These are phyloP conservation scores for Drosophila suboccidentalis DNA, from an alignment of 2,888 invertebrate genomes.

Conservation along the genomic window DNA sequence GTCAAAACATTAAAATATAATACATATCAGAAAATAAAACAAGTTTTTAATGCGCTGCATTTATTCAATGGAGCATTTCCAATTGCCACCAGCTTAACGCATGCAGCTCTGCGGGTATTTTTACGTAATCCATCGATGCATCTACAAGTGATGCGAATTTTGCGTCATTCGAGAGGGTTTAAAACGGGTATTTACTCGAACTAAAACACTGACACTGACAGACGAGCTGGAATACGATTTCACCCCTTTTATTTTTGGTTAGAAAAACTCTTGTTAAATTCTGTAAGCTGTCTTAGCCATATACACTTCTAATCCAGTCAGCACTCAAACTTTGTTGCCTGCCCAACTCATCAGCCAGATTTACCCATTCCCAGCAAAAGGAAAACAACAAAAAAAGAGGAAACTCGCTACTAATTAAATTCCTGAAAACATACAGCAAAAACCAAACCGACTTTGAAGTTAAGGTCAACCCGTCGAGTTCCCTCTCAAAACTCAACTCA, in stretches of 20 bases:
- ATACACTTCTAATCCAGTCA: constrained; percentile 7
- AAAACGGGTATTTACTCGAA: not conserved
- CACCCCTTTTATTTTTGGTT: not conserved
- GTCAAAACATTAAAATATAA: constrained; percentile 74
- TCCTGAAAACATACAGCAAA: constrained; percentile 23
- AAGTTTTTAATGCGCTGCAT: constrained; percentile 54
- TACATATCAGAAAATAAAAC: constrained; percentile 51
- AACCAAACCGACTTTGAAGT: constrained; percentile 47
- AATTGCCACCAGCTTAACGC: constrained; percentile 47
- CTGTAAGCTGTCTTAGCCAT: constrained; percentile 16
- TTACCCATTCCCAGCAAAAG: not conserved
- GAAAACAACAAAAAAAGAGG: not conserved
- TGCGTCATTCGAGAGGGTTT: not conserved
- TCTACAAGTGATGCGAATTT: constrained; percentile 24
- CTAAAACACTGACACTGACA: not conserved
- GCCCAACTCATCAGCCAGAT: constrained; percentile 32
- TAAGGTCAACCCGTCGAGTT: constrained; percentile 32
- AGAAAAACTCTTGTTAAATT: not conserved
- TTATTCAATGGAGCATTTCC: constrained; percentile 45
- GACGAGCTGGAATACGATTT: not conserved
- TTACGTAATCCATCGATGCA: constrained; percentile 18
- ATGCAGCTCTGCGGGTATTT: constrained; percentile 14
- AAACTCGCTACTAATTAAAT: constrained; percentile 45
- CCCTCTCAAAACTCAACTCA: constrained; percentile 5
- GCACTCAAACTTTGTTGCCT: constrained; percentile 20